Percentiles rank a stretch among this genome's conserved stretches.
Evolutionary conservation across 2,888 invertebrate genomes (phyloP).

Genomic region (Troilus luridus): DNA sequence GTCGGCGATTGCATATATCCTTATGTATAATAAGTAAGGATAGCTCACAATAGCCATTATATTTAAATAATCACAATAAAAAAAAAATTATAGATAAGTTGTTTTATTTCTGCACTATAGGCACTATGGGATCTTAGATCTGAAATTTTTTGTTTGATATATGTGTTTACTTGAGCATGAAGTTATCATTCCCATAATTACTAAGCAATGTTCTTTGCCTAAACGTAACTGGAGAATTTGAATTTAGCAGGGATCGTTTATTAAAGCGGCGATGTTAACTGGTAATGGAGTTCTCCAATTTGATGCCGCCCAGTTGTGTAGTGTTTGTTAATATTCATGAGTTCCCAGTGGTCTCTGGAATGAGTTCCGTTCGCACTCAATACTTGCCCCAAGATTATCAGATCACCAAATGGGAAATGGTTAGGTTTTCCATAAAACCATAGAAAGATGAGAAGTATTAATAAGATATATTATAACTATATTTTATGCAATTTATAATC

Average conservation of each 20-base stretch:
- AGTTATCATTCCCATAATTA: background rate
- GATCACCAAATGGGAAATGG: background rate
- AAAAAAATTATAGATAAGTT: too few species aligned
- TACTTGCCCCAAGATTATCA: background rate
- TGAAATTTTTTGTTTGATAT: too few species aligned
- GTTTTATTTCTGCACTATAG: too few species aligned
- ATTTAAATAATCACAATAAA: too few species aligned
- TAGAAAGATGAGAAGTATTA: background rate
- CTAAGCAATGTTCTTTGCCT: background rate
- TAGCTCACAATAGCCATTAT: too few species aligned
- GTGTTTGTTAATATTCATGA: constrained; percentile 12
- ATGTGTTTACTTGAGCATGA: background rate
- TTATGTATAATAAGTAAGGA: too few species aligned
- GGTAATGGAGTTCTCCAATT: constrained; percentile 6
- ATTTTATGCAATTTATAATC: too few species aligned
- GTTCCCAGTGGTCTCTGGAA: background rate
- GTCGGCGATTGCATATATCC: too few species aligned
- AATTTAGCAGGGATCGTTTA: background rate
- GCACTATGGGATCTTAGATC: too few species aligned
- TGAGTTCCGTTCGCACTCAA: background rate
- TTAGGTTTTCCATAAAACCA: background rate
- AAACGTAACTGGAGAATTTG: background rate
- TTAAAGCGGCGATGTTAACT: background rate
- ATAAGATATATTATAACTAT: background rate
- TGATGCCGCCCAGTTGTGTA: background rate